Conservation (phyloP, 2,888 invertebrate species). For the Craniophora ligustri region DNA sequence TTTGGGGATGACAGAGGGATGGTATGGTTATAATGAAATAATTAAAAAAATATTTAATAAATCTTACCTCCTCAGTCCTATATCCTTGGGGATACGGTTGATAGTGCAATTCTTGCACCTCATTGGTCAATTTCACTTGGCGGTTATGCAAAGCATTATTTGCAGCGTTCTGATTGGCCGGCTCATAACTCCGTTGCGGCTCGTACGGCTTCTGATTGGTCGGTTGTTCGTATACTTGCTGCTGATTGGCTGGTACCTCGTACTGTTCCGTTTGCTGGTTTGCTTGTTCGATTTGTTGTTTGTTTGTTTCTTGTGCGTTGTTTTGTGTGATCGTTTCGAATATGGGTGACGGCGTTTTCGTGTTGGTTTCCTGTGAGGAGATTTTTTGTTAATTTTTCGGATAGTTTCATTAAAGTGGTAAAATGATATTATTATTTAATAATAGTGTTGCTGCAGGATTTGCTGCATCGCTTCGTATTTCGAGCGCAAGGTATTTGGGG, state of each 20-base stretch:
- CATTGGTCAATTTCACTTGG: slow-evolving; percentile 51
- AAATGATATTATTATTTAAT: too few species aligned
- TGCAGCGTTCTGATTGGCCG: slow-evolving; percentile 49
- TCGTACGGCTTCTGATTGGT: slow-evolving; percentile 60
- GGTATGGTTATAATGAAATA: too few species aligned
- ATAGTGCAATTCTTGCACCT: slow-evolving; percentile 59
- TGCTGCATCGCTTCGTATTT: too few species aligned
- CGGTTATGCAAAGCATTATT: slow-evolving; percentile 33
- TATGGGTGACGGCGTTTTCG: slow-evolving; percentile 36
- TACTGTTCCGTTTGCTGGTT: slow-evolving; percentile 43
- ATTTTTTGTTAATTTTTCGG: too few species aligned
- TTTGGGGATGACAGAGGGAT: too few species aligned
- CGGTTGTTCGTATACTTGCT: slow-evolving; percentile 29
- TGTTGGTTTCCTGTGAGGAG: slow-evolving; percentile 55
- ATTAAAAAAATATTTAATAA: background rate
- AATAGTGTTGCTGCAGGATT: too few species aligned
- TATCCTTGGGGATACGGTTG: slow-evolving; percentile 62
- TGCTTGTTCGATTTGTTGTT: slow-evolving; percentile 54
- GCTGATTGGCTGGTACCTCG: slow-evolving; percentile 49
- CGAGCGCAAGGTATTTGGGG: too few species aligned
- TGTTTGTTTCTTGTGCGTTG: slow-evolving; percentile 19
- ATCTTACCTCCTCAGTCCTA: slow-evolving; percentile 68
- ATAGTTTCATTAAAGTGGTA: too few species aligned
- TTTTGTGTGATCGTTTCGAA: slow-evolving; percentile 23
- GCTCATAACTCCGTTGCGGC: slow-evolving; percentile 30